Base-by-base conservation (phyloP, 2,797 vertebrate species). In the Harpagifer antarcticus region DNA sequence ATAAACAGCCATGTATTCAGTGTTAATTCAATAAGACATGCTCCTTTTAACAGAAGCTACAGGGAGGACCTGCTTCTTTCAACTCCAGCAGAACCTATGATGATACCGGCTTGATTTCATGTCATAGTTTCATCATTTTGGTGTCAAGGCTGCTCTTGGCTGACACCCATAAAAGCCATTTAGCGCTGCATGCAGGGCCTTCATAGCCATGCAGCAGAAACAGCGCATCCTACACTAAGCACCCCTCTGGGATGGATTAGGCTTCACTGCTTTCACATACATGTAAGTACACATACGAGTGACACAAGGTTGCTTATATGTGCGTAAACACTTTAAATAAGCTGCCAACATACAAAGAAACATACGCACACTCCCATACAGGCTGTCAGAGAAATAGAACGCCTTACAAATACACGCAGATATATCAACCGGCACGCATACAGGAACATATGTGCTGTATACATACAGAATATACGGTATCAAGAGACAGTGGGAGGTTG, bases 181-280 rank as follows among this genome's bases (percentile, higher is more conserved):
- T 68, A 79, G 73, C 45, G 55, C 53, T 68, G 65, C 53, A 40
- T 49, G 55, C 73, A 61, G 65, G 84, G 85, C 82, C 85, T 85
- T 82, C 82, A 86, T 73, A 78, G 77, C 72, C 73, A 56, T 23
- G 68, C 74, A 16, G 76, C 49, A 75, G 85, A 82, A 86, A 86
- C 79, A 81, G 74, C 64, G 58, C 90, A 91, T 91, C 86, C 83
- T 77, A 92, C 85, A 83, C 79, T 79, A 83, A 92, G 86, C 80
- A 73, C 79, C 81, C 89, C 91, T 76, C 84, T 66, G 90, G 91
- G 90, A 93, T 57, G 70, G 72, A 86, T 90, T 89, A 86, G 76
- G 64, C 74, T 74, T 87, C 81, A 47, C 63, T 72, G 83, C 82
- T 77, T 81, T 66, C 81, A 79, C 74, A 74, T 82, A 78, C 57